Evolutionary conservation across 2,113 vertebrate species (phyloP).

Genomic region (Nettapus auritus): DNA sequence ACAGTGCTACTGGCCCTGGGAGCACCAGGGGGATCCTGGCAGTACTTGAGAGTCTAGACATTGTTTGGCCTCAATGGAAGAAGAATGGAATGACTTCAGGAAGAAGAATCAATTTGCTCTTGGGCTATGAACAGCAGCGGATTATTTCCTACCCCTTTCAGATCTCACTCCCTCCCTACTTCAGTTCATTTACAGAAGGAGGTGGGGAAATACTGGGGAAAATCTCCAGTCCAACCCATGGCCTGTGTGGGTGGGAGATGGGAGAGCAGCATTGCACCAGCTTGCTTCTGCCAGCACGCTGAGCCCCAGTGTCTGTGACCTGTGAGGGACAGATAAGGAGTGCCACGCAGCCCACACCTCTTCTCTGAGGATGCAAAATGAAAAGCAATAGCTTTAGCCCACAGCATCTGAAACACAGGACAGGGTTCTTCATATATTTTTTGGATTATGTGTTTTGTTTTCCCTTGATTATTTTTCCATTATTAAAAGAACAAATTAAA

Average conservation of each 20-base stretch:
- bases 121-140: not conserved
- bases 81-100: no score
- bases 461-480: not conserved
- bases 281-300: not conserved
- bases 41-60: not conserved
- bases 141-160: not conserved
- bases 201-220: not conserved
- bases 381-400: not conserved
- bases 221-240: not conserved
- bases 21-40: not conserved
- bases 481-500: not conserved
- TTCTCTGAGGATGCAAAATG: not conserved
- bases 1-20: not conserved
- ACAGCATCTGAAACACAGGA: not conserved
- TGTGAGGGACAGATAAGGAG: not conserved
- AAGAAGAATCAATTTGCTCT: not conserved
- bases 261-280: not conserved
- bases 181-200: not conserved
- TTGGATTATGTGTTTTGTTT: not conserved
- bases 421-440: not conserved
- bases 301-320: not conserved
- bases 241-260: not conserved
- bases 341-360: not conserved
- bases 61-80: not conserved
- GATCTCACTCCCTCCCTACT: not conserved